Conservation (phyloP, 2,888 invertebrate species). For the Philhelius pedissequus region DNA sequence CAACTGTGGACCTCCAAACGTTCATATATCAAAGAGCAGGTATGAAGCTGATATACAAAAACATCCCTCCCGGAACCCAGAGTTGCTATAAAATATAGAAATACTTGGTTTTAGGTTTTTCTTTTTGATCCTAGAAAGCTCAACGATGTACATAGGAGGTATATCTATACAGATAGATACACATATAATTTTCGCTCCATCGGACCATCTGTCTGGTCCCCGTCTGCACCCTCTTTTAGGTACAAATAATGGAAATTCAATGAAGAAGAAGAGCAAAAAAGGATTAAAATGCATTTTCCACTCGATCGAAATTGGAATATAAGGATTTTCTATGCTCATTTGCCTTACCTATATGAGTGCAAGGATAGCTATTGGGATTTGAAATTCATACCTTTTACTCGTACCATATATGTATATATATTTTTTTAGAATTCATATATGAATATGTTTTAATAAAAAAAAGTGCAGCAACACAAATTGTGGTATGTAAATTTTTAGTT, state of each 20-base stretch:
- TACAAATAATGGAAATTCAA: constrained; percentile 55
- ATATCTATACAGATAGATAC: too few species aligned
- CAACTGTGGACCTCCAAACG: not conserved
- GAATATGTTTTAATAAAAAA: not conserved
- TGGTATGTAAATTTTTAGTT: constrained; percentile 21
- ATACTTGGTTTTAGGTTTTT: not conserved
- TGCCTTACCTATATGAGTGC: not conserved
- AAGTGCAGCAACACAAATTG: constrained; percentile 7
- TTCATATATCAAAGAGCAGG: not conserved
- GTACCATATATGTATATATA: not conserved
- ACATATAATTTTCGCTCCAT: constrained; percentile 29
- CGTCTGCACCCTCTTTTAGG: constrained; percentile 6
- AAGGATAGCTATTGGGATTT: not conserved
- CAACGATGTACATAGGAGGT: not conserved
- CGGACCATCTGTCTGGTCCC: constrained; percentile 22
- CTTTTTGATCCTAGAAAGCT: not conserved
- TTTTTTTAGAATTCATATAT: not conserved
- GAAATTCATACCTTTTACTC: not conserved
- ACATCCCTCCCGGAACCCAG: not conserved
- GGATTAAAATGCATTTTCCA: constrained; percentile 66
- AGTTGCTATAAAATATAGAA: not conserved
- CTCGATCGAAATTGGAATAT: constrained; percentile 34
- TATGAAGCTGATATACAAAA: not conserved
- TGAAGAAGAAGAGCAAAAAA: constrained; percentile 51
- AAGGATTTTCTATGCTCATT: constrained; percentile 30